Evolutionary conservation across 2,888 invertebrate species (phyloP), one percentile per base, ranked within the genome.

Genomic region (Allophyes oxyacanthae): DNA sequence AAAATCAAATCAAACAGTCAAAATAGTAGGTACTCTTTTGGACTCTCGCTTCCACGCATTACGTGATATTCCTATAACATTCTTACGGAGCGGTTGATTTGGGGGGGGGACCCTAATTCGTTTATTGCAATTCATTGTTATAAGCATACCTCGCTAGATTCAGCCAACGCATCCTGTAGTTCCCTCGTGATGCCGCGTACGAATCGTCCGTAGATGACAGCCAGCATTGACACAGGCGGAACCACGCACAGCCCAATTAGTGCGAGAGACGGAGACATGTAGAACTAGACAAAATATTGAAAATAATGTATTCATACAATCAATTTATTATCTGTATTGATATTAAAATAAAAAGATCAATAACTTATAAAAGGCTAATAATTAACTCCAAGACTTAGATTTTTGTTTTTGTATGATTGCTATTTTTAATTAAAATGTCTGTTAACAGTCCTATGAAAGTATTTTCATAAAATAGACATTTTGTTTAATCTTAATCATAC

Each of bases 181-280:
- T 96, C 94, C 62, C 96, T 95, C 0, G 99, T 98, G 68, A 99
- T 97, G 45, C 96, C 96, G 36, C 97, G 95, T 1, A 99, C 96
- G 83, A 97, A 98, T 57, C 98, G 95, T 0, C 98, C 98, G 82
- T 97, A 98, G 11, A 97, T 81, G 6, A 98, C 96, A 14, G 98
- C 98, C 72, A 98, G 87, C 45, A 96, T 95, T 0, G 98, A 98
- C 45, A 99, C 95, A 0, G 98, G 98, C 0, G 99, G 99, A 14
- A 99, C 98, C 25, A 99, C 96, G 50, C 96, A 95, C 49, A 99
- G 89, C 15, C 99, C 98, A 43, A 99, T 96, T 43, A 97, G 81
- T 4, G 99, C 97, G 77, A 99, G 89, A 71, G 98, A 96, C 0
- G 98, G 96, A 0, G 99, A 99, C 85, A 98, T 97, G 88, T 98